Conservation (phyloP, 1,140 invertebrate species). For the Drosophila watanabei region DNA sequence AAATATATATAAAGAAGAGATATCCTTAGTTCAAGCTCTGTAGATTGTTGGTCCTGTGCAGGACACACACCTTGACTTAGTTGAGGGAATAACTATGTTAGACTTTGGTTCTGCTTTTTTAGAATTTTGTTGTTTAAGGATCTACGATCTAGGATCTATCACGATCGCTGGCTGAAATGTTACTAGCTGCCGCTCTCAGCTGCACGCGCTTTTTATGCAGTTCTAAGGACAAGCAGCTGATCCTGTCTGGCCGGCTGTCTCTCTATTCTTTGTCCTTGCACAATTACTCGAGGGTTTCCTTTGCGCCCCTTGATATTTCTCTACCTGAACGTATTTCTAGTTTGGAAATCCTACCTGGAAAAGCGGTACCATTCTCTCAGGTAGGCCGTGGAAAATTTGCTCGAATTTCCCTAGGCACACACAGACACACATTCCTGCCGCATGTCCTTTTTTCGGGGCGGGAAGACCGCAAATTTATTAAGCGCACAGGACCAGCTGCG, state of each 20-base stretch:
- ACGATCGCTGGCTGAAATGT: slow-evolving; percentile 64
- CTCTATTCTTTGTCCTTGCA: slow-evolving; percentile 41
- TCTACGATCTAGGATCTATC: slow-evolving; percentile 82
- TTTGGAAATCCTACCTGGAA: slow-evolving; percentile 63
- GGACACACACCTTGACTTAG: slow-evolving; percentile 61
- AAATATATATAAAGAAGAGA: background rate
- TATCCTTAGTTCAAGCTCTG: slow-evolving; percentile 10
- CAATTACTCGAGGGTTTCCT: slow-evolving; percentile 35
- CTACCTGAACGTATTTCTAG: slow-evolving; percentile 56
- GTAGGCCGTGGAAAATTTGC: slow-evolving; percentile 64
- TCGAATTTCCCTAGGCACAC: slow-evolving; percentile 42
- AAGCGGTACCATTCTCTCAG: slow-evolving; percentile 54
- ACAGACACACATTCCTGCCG: slow-evolving; percentile 25
- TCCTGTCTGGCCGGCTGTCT: slow-evolving; percentile 38
- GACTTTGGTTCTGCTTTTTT: slow-evolving; percentile 46
- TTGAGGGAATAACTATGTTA: slow-evolving; percentile 63
- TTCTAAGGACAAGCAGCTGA: slow-evolving; percentile 47
- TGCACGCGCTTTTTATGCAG: slow-evolving; percentile 38
- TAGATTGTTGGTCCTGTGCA: background rate
- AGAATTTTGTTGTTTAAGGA: slow-evolving; percentile 31
- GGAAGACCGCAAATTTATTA: slow-evolving; percentile 83
- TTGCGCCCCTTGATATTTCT: background rate
- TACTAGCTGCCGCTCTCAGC: slow-evolving; percentile 59
- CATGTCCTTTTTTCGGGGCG: slow-evolving; percentile 68
- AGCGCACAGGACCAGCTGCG: slow-evolving; percentile 53